phyloP scores from a whole-genome alignment of 1,140 invertebrate genomes.

The Gonatopus flavifemur region DNA sequence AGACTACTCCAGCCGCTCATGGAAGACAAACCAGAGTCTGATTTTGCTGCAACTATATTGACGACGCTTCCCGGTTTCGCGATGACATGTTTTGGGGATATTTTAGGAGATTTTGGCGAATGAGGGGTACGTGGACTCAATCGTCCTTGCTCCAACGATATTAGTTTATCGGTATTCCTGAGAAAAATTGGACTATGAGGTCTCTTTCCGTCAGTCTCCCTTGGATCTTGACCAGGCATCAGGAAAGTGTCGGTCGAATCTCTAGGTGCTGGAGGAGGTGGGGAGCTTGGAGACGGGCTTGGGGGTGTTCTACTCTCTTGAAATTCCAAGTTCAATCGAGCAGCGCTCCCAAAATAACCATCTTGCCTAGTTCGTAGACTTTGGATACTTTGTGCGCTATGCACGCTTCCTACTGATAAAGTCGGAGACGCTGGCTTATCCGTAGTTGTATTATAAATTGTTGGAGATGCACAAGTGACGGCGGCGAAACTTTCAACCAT shows the following conservation, averaged over 20 bases:
- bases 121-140: conserved; percentile 67
- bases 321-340: conserved; percentile 58
- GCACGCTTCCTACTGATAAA: conserved; percentile 60
- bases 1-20: conserved; percentile 83
- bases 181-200: conserved; percentile 56
- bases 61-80: conserved; percentile 61
- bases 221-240: conserved; percentile 44
- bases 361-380: conserved; percentile 68
- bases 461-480: conserved; percentile 55
- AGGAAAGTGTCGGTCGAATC: conserved; percentile 61
- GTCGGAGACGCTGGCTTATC: conserved; percentile 65
- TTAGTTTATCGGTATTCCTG: conserved; percentile 42
- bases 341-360: conserved; percentile 61
- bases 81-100: conserved; percentile 73
- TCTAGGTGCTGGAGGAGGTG: conserved; percentile 77
- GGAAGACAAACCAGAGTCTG: conserved; percentile 81
- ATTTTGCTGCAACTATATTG: conserved; percentile 72
- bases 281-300: conserved; percentile 65
- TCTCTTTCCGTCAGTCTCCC: conserved; percentile 40
- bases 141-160: conserved; percentile 56
- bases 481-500: conserved; percentile 58
- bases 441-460: conserved; percentile 53
- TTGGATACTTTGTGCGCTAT: conserved; percentile 48
- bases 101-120: conserved; percentile 72
- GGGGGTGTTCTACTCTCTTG: conserved; percentile 57